phyloP scores from a whole-genome alignment of 1,140 invertebrate species.

The Procambarus clarkii region DNA sequence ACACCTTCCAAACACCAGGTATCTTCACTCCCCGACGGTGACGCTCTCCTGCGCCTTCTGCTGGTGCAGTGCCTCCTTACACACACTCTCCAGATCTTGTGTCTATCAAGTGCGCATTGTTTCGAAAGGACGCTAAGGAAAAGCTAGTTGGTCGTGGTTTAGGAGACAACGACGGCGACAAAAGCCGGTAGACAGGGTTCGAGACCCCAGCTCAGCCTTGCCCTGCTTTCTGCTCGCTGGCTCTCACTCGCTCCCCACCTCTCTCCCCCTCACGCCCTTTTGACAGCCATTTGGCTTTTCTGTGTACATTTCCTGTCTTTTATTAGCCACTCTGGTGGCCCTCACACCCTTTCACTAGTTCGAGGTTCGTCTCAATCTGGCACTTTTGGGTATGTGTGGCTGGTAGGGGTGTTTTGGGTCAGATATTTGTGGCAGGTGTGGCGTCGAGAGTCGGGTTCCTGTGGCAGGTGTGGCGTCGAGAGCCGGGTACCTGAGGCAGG shows the following conservation, averaged over 20 bases:
- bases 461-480: too few species aligned
- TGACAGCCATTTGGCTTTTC: too few species aligned
- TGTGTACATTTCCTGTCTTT: too few species aligned
- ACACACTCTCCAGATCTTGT: neutral
- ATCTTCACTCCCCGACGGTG: neutral
- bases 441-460: too few species aligned
- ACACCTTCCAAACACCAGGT: neutral
- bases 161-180: neutral
- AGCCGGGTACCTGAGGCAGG: too few species aligned
- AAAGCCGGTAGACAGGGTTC: neutral
- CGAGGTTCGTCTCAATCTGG: neutral
- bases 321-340: too few species aligned
- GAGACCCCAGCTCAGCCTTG: neutral
- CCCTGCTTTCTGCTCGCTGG: neutral
- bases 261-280: neutral
- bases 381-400: too few species aligned
- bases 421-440: too few species aligned
- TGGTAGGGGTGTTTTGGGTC: too few species aligned
- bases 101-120: neutral
- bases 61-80: neutral
- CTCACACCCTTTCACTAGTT: neutral
- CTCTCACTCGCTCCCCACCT: constrained; percentile 1
- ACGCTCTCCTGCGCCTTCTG: neutral
- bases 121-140: neutral
- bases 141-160: neutral